Evolutionary conservation across 2,113 vertebrate genomes (phyloP), one percentile per base, ranked within the genome.

Genomic region (Lagopus muta): DNA sequence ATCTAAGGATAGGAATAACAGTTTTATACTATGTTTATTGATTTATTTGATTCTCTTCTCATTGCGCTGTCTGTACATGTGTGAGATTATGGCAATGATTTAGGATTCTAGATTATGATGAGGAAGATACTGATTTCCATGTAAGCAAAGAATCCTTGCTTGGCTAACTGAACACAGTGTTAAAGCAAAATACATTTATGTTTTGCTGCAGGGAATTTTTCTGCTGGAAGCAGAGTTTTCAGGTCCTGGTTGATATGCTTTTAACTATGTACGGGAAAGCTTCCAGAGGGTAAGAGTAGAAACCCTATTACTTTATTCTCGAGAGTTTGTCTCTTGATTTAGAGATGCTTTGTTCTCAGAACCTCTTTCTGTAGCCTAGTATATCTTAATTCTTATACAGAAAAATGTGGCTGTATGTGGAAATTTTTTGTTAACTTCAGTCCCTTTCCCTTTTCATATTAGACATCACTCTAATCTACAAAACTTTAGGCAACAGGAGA

Each of bases 401-500:
- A 90, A 57, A 52, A 93, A 34, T 84, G 43, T 69, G 72, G 48
- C 47, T 71, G 4, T 54, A 36, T 21, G 6, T 47, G 93, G 77
- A 85, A 81, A 34, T 92, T 55, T 89, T 57, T 66, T 94, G 16
- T 74, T 95, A 92, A 83, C 75, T 61, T 94, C 45, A 90, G 70
- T 30, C 27, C 40, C 17, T 79, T 88, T 89, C 73, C 34, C n/a
- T 94, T 93, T 90, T n/a, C 57, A 79, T 43, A 38, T 89, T 65
- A 82, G 55, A 74, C 52, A 71, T 75, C 36, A 28, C 70, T 84
- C 6, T 64, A n/a, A 43, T 93, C 19, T 86, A 79, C 80, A 87
- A 75, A 92, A 58, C 69, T 91, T 86, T 5, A 11, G 52, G 27
- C 3, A 4, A 24, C 43, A 42, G 50, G n/a, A 66, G 74, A 43